Evolutionary conservation across 1,140 invertebrate genomes (phyloP).

Genomic region (Euwallacea fornicatus): DNA sequence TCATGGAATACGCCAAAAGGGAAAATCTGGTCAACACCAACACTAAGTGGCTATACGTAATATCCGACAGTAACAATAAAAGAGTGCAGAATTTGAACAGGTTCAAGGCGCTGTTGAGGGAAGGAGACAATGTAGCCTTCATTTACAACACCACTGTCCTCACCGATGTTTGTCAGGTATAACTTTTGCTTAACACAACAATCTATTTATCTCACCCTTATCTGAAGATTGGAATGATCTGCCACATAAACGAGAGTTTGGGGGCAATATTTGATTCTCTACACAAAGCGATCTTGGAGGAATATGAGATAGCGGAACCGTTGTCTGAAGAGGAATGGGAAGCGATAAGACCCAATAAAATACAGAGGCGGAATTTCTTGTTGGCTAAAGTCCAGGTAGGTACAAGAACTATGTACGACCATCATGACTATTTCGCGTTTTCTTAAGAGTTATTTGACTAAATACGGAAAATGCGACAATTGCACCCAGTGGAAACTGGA

Average conservation of each 20-base stretch:
- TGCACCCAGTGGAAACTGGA: slow-evolving; percentile 67
- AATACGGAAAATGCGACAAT: slow-evolving; percentile 61
- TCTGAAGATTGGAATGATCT: slow-evolving; percentile 61
- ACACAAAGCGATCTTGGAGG: slow-evolving; percentile 65
- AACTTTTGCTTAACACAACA: not conserved
- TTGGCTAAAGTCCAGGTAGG: slow-evolving; percentile 64
- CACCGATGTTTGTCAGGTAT: slow-evolving; percentile 59
- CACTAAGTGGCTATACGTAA: slow-evolving; percentile 78
- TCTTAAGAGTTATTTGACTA: slow-evolving; percentile 55
- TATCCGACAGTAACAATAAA: slow-evolving; percentile 61
- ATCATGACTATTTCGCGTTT: not conserved
- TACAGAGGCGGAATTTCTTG: slow-evolving; percentile 63
- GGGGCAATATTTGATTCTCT: slow-evolving; percentile 64
- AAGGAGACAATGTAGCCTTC: slow-evolving; percentile 84
- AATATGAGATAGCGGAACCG: slow-evolving; percentile 68
- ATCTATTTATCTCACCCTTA: not conserved
- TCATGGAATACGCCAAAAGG: slow-evolving; percentile 69
- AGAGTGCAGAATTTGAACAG: slow-evolving; percentile 56
- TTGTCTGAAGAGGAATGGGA: slow-evolving; percentile 83
- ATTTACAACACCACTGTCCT: slow-evolving; percentile 68
- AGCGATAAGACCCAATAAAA: slow-evolving; percentile 68
- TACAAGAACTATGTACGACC: not conserved
- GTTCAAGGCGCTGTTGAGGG: slow-evolving; percentile 62
- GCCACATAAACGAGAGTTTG: slow-evolving; percentile 66
- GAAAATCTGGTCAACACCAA: slow-evolving; percentile 66